Base-by-base conservation (phyloP, 2,797 vertebrate genomes). In the Philypnodon macrostomus region DNA sequence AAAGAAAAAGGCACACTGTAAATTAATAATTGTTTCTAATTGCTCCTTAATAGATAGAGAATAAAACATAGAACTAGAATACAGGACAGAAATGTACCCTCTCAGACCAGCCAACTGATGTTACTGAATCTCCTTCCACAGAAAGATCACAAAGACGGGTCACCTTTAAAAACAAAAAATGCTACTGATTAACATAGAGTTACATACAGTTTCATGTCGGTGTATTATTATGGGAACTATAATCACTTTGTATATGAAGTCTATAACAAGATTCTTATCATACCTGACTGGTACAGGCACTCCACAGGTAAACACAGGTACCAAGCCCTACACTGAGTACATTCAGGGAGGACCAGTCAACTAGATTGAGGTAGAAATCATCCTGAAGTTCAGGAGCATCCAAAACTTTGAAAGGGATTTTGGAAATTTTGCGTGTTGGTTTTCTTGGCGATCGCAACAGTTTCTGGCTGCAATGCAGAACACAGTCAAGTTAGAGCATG, bases 311-410 rank as follows among this genome's bases (percentile, higher is more conserved):
- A 12, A 99, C 97, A 2, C 97, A 99, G 55, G 97, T 99, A 1
- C 96, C 97, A 47, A 99, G 89, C 51, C 96, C 97, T 45, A 99
- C 97, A 0, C 97, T 99, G 68, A 99, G 93, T 33, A 98, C 96
- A 0, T 99, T 99, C 35, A 98, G 90, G 48, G 97, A 98, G 0
- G 96, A 99, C 97, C 97, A 99, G 89, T 99, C 97, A 45, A 99
- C 97, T 62, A 99, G 80, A 78, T 99, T 99, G 87, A 99, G 91
- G 89, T 99, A 99, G 88, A 99, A 99, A 63, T 99, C 97, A 0
- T 99, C 97, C 76, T 99, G 97, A 30, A 99, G 88, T 71, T 99
- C 97, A 0, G 97, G 97, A 4, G 97, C 97, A 1, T 99, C 97
- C 45, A 99, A 83, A 42, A 99, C 97, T 83, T 99, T 99, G 59